These are phyloP conservation scores for Agriopis leucophaearia DNA, from an alignment of 2,888 invertebrate genomes.

Conservation along the genomic window DNA sequence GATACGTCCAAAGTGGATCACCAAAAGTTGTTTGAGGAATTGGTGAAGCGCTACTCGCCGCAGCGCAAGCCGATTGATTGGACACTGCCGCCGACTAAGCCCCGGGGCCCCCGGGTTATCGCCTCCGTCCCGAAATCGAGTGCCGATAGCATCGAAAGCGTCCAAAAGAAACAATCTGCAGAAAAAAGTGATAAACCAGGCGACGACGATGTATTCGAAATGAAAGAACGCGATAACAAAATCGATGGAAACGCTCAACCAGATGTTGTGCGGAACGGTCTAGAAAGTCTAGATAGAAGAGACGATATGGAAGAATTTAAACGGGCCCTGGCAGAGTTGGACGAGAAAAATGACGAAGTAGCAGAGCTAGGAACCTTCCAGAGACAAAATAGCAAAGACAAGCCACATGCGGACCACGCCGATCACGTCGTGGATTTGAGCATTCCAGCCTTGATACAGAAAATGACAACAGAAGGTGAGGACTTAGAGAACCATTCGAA, in stretches of 20 bases:
- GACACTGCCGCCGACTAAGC: slow-evolving; percentile 79
- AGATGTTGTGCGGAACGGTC: slow-evolving; percentile 64
- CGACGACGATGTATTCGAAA: slow-evolving; percentile 75
- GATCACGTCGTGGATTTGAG: slow-evolving; percentile 70
- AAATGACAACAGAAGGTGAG: slow-evolving; percentile 75
- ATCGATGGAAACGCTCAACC: slow-evolving; percentile 50
- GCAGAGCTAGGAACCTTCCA: slow-evolving; percentile 71
- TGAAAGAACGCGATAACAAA: slow-evolving; percentile 54
- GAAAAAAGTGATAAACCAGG: slow-evolving; percentile 53
- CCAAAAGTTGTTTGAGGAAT: slow-evolving; percentile 78
- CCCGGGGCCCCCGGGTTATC: slow-evolving; percentile 76
- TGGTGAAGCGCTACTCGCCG: slow-evolving; percentile 80
- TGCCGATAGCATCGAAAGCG: slow-evolving; percentile 65
- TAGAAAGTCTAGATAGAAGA: slow-evolving; percentile 51
- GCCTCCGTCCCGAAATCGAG: slow-evolving; percentile 77
- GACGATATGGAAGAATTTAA: slow-evolving; percentile 61
- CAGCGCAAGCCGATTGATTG: slow-evolving; percentile 80
- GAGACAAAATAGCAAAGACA: slow-evolving; percentile 70
- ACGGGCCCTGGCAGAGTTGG: slow-evolving; percentile 69
- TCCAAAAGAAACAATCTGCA: slow-evolving; percentile 57
- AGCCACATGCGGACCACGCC: slow-evolving; percentile 48
- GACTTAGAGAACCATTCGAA: slow-evolving; percentile 67
- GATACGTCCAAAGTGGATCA: slow-evolving; percentile 70
- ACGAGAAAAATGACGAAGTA: slow-evolving; percentile 75
- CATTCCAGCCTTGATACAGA: slow-evolving; percentile 77